These are phyloP conservation scores for Rhineura floridana DNA, from an alignment of 2,113 vertebrate species.

Conservation along the genomic window DNA sequence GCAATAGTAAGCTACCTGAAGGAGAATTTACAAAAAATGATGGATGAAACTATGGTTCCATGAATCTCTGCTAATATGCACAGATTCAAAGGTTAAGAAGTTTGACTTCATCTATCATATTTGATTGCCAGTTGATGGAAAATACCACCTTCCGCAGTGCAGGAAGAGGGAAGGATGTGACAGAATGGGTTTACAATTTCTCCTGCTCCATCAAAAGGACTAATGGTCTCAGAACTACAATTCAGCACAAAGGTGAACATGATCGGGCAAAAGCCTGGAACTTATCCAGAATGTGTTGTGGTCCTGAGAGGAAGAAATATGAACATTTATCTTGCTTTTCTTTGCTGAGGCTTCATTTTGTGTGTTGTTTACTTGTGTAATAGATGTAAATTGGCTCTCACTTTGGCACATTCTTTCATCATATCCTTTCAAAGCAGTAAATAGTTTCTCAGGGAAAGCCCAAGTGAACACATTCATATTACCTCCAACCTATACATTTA, in stretches of 20 bases:
- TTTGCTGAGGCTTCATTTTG: background rate
- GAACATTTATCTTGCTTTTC: background rate
- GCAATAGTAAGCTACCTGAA: background rate
- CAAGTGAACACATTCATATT: background rate
- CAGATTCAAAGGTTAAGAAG: background rate
- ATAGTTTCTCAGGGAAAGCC: background rate
- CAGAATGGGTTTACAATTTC: background rate
- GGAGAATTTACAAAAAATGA: background rate
- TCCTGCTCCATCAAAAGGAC: background rate
- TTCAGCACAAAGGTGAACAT: slow-evolving; percentile 14
- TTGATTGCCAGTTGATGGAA: background rate
- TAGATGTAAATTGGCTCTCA: background rate
- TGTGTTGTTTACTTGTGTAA: background rate
- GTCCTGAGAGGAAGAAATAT: background rate
- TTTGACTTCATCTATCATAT: background rate
- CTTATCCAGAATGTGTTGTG: background rate
- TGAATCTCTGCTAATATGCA: background rate
- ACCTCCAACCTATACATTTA: background rate
- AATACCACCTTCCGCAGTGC: too few relatives aligned
- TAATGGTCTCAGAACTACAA: slow-evolving; percentile 6
- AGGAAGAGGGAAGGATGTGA: background rate
- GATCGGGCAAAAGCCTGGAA: background rate
- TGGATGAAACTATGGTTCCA: background rate
- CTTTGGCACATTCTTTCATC: background rate
- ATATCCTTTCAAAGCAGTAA: background rate